Evolutionary conservation across 2,888 invertebrate genomes (phyloP), one percentile per base, ranked within the genome.

Genomic region (Kuschelorhynchus macadamiae): DNA sequence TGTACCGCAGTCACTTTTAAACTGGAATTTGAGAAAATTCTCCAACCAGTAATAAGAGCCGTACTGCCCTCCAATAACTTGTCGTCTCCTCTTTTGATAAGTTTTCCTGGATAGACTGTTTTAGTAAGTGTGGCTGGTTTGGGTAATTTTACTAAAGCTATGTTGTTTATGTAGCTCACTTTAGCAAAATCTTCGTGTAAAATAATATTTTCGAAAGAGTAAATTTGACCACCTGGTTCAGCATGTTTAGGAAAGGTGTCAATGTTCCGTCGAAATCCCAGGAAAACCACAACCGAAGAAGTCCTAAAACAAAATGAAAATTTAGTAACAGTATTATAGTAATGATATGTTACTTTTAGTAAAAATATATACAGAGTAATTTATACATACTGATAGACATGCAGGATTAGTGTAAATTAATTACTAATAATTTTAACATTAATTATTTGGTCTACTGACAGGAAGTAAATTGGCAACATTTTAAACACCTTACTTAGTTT

Each of bases 111-210:
- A 1, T 25, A 21, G 1, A 62, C 25, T 16, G 20, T 32, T 7
- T 44, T 14, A 17, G 18, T 32, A 9, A 52, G 11, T 1, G 5
- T 33, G 2, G 39, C 55, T 21, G 62, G 36, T 12, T 44, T 17
- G n/a, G 46, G 32, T 2, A 62, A 18, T 20, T 55, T 46, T n/a
- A 62, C 25, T 16, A 62, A 9, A 3, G 62, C 62, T 4, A 62
- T 46, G 18, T 62, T 62, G 21, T 62, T 62, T 20, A 62, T 12
- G 20, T 62, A 50, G 3, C 36, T 44, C 11, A 53, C 25, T 20
- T 47, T 46, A 0, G 7, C 20, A 25, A 41, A 62, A 33, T 62
- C 62, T 3, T 53, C 53, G n/a, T 62, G 62, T 33, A 62, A 14
- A 32, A 16, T 16, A 18, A 62, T 47, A 4, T 53, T 16, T 1